Evolutionary conservation across 2,113 vertebrate species (phyloP), one percentile per base, ranked within the genome.

Genomic region (Gambusia affinis): DNA sequence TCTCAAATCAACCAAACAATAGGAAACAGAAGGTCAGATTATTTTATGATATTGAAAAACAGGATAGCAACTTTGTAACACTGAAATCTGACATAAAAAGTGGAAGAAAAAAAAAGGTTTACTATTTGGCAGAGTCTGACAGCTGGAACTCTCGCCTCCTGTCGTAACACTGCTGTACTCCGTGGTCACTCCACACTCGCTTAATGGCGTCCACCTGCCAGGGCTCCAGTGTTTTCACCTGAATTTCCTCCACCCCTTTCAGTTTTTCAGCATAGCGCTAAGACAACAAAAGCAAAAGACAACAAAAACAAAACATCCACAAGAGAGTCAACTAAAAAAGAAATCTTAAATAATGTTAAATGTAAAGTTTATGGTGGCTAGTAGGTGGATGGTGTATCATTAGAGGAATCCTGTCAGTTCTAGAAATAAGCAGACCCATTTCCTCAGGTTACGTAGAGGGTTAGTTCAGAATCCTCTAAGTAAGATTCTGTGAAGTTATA

Each of bases 101-200:
- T 0, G 35, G 7, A 1, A 1, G 35, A 10, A 0, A 8, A 8
- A 63, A 30, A 76, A 42, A 29, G 42, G 19, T 95, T 92, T 89
- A 96, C 95, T 96, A 95, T 88, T 96, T 95, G 70, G 95, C 90
- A 0, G 95, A 96, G 79, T 96, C 95, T 1, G 95, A 96, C 63
- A 97, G 81, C 80, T 98, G 95, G 73, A 94, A 96, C 60, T 97
- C 95, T 80, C 95, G 90, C 73, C 90, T 77, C 63, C 95, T 91
- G 22, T 94, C 89, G 0, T 95, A 97, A 72, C 95, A 96, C 37
- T 91, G 90, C 89, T 96, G 95, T 85, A 96, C 88, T 7, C 95
- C 94, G 0, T 89, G 89, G 67, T 97, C 96, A 47, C 80, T 91
- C 95, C 96, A 97, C 51, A 97, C 91, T 37, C 86, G 87, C 82